Conservation (phyloP, 2,113 vertebrate genomes). For the Pterocles gutturalis region DNA sequence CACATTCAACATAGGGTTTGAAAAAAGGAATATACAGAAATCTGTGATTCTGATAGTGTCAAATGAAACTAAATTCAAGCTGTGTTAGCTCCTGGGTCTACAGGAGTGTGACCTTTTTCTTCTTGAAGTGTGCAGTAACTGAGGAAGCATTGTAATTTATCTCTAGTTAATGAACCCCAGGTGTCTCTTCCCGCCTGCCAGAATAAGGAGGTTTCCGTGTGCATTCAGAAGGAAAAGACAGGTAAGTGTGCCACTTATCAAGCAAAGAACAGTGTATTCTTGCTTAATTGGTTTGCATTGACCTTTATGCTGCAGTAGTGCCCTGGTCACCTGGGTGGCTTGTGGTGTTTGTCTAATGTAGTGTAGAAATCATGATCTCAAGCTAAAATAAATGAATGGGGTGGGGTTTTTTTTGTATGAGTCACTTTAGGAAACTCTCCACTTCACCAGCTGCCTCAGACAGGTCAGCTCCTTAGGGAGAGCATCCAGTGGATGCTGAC, state of each 20-base stretch:
- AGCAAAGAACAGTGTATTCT: background rate
- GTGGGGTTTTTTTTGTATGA: background rate
- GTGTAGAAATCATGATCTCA: background rate
- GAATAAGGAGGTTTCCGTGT: background rate
- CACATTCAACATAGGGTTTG: background rate
- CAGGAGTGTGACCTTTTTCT: rapidly evolving
- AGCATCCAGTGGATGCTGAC: background rate
- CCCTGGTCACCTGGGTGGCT: background rate
- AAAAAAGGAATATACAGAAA: background rate
- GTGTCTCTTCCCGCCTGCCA: background rate
- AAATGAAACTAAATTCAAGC: background rate
- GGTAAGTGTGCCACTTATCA: background rate
- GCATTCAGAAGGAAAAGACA: background rate
- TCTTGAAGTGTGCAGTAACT: background rate
- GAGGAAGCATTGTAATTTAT: background rate
- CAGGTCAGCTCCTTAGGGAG: background rate
- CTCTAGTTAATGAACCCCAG: background rate
- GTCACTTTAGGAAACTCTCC: background rate
- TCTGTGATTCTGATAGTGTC: background rate
- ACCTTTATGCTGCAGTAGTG: background rate
- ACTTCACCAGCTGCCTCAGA: background rate
- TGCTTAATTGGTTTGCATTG: background rate
- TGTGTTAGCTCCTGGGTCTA: background rate
- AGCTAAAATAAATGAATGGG: background rate
- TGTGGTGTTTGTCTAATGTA: background rate